Base-by-base conservation (phyloP, 2,888 invertebrate species). In the Trisateles emortualis region DNA sequence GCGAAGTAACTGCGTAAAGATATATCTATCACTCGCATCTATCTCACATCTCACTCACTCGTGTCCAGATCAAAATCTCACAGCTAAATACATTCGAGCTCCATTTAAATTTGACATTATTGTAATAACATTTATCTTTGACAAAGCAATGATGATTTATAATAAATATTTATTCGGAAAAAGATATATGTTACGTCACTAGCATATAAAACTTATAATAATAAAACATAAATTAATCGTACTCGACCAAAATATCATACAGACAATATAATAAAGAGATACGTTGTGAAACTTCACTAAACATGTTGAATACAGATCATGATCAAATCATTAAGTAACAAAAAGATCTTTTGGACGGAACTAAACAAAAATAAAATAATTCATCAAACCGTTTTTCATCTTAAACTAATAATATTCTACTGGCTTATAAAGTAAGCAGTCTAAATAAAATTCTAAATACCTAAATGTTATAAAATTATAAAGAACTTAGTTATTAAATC, bases 281-380 rank as follows among this genome's bases (percentile, higher is more conserved):
- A 38, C 19, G 30, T 32, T 14, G 33, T 9, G 1, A 41, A 8
- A 16, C 29, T 29, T 41, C 17, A 29, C 2, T 52, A n/a, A n/a
- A n/a, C n/a, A n/a, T 41, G 33, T 33, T 11, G 11, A 45, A 54
- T 39, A 11, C 1, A 59, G 46, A 48, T n/a, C 64, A 72, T 73
- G 64, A 78, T 78, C 66, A 73, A 64, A 83, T 78, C 66, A 77
- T 75, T 77, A 77, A 76, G 74, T 79, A 78, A 79, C 65, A 58
- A 70, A 78, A 59, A 64, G 58, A 69, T 57, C 32, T 74, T 87
- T 84, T 90, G 90, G 90, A 90, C 90, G 90, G 90, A 89, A 83
- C 87, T 48, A 44, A 86, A n/a, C n/a, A n/a, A 70, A 64, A 76
- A 77, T 69, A 74, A 72, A 81, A 58, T 81, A 70, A 68, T 52